A percentile compares a stretch with the other conserved stretches of the same genome.
These are phyloP conservation scores for Drosophila mulleri DNA, from an alignment of 2,888 invertebrate genomes.

Conservation along the genomic window DNA sequence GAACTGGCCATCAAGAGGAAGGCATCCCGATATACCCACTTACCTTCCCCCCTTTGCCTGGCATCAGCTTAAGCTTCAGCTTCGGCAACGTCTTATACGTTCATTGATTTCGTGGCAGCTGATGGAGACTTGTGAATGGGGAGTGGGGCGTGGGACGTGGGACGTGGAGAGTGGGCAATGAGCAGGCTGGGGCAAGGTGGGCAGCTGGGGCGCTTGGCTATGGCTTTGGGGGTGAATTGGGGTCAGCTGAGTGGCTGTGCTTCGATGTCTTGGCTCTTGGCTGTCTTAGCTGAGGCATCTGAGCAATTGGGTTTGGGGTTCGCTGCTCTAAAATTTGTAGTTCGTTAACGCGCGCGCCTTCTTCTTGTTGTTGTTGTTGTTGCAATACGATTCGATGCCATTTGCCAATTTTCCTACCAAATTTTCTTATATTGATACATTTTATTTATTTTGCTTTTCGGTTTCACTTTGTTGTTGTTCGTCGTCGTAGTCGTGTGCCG, in stretches of 20 bases:
- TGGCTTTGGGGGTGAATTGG: background rate
- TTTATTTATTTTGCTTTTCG: slow-evolving; percentile 68
- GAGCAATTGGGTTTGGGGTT: slow-evolving; percentile 6
- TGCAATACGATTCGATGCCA: slow-evolving; percentile 9
- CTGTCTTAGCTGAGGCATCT: slow-evolving; percentile 7
- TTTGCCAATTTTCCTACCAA: slow-evolving; percentile 53
- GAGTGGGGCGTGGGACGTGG: background rate
- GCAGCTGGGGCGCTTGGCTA: background rate
- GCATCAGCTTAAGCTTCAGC: slow-evolving; percentile 4
- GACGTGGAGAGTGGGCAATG: background rate
- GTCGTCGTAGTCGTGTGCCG: slow-evolving; percentile 40
- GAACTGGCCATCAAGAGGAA: background rate
- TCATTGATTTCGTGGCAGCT: slow-evolving; percentile 17
- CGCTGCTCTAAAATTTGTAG: slow-evolving; percentile 64
- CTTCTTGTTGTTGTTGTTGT: background rate
- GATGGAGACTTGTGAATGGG: slow-evolving; percentile 1
- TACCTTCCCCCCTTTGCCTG: background rate
- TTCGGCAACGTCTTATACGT: background rate
- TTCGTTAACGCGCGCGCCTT: slow-evolving; percentile 41
- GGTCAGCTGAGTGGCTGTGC: slow-evolving; percentile 35
- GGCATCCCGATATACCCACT: slow-evolving; percentile 3
- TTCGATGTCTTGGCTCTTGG: background rate
- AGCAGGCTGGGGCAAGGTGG: background rate
- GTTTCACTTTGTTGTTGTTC: slow-evolving; percentile 28
- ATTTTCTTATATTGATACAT: slow-evolving; percentile 73